Evolutionary conservation across 2,113 vertebrate genomes (phyloP), one percentile per base, ranked within the genome.

Genomic region (Callorhinus ursinus): DNA sequence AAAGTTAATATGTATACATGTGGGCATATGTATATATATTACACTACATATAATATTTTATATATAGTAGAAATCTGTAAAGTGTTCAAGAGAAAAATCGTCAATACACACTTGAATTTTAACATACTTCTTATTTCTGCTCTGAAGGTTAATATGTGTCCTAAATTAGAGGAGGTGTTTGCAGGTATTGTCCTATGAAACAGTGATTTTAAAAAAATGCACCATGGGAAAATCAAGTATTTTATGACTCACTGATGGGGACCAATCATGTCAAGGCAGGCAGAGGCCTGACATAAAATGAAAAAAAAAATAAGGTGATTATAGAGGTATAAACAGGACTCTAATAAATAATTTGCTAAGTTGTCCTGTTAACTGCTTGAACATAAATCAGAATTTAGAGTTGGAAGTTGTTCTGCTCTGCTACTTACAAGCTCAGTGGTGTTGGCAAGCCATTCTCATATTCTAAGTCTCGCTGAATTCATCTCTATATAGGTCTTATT

Each of bases 301-400:
- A 31, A 42, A 89, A 76, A 95, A 97, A 71, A 95, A 97, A 96
- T 93, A 91, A 93, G 55, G 72, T 96, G 59, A 94, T 97, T 95
- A 92, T 80, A 93, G 79, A 95, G 55, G 92, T 89, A 4, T 96
- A 95, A 96, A 87, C 61, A 93, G 86, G 87, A 92, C 86, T 80
- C 36, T 87, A 89, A 49, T 94, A 97, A 98, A 92, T 96, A 96
- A 96, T 97, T 96, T 91, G 13, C 74, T 71, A 97, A 95, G 81
- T 95, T 49, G 49, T 87, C 55, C 89, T 95, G 65, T 93, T 93
- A 96, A 93, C 96, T 96, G 46, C 89, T 88, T 89, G 55, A 97
- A 89, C 80, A 89, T 96, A 87, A 94, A 95, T 97, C 89, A 96
- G 74, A 95, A 96, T 96, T 96, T 96, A 95, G 53, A 95, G 55